Percentiles rank a stretch among this genome's conserved stretches.
phyloP scores from a whole-genome alignment of 2,888 invertebrate species.

The Drosophila neotestacea region DNA sequence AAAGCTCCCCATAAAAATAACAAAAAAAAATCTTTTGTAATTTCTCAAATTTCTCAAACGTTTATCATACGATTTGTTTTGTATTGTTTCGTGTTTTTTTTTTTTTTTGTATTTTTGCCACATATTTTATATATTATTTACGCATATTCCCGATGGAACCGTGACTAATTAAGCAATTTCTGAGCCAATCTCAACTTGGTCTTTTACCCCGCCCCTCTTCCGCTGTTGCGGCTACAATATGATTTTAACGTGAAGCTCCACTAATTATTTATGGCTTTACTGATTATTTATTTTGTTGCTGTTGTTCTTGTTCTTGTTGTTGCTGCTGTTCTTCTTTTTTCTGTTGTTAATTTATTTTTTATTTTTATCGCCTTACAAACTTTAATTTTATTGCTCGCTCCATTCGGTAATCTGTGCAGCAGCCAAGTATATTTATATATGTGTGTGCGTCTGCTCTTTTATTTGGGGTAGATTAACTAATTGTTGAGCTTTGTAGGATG shows the following conservation, averaged over 20 bases:
- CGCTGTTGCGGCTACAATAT: constrained; percentile 24
- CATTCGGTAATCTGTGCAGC: constrained; percentile 46
- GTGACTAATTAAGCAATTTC: constrained; percentile 80
- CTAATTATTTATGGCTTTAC: constrained; percentile 77
- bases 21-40: constrained; percentile 57
- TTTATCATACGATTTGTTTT: constrained; percentile 62
- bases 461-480: constrained; percentile 2
- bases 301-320: constrained; percentile 6
- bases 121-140: constrained; percentile 76
- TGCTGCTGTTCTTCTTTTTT: constrained; percentile 12
- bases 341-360: constrained; percentile 46
- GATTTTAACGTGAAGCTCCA: constrained; percentile 40
- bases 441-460: not conserved
- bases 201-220: constrained; percentile 15
- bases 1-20: constrained; percentile 15
- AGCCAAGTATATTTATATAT: constrained; percentile 9
- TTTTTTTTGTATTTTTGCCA: constrained; percentile 51
- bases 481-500: not conserved
- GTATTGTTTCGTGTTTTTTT: constrained; percentile 16
- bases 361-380: constrained; percentile 55
- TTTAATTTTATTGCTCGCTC: constrained; percentile 51
- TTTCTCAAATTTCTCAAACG: constrained; percentile 72
- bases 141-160: constrained; percentile 60
- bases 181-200: constrained; percentile 63
- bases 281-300: constrained; percentile 60